Conservation (phyloP, 2,797 vertebrate species). For the Cryptoblepharus egeriae region DNA sequence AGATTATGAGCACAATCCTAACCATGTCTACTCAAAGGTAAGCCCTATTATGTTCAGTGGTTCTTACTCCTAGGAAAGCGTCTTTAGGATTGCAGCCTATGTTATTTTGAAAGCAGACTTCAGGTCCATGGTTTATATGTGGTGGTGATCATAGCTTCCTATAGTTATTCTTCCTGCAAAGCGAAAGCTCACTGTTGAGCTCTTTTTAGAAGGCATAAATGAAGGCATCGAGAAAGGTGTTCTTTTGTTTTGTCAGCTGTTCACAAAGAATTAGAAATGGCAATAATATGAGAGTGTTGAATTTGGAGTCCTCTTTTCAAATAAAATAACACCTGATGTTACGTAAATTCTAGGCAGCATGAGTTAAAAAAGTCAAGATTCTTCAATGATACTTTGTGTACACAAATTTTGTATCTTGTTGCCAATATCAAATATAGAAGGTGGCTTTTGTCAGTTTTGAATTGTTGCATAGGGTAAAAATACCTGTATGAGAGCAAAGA, state of each 20-base stretch:
- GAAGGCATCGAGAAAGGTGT: too few relatives aligned
- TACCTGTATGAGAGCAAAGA: accelerated
- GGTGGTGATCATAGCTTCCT: neutral
- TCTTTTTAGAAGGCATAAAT: neutral
- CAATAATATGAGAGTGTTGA: neutral
- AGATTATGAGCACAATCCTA: too few relatives aligned
- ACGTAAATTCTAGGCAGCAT: neutral
- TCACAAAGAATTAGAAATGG: neutral
- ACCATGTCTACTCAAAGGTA: too few relatives aligned
- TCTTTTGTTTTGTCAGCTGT: neutral
- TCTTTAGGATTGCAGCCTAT: too few relatives aligned
- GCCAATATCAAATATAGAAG: neutral
- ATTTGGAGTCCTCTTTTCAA: neutral
- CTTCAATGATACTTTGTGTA: neutral
- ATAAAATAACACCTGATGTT: neutral
- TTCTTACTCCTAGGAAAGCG: too few relatives aligned
- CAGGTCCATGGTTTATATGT: neutral
- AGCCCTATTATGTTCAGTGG: too few relatives aligned
- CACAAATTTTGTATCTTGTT: too few relatives aligned
- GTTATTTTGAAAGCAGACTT: neutral
- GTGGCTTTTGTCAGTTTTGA: neutral
- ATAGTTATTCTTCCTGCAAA: neutral
- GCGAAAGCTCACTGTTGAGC: neutral
- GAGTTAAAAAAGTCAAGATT: too few relatives aligned
- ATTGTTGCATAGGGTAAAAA: neutral